A percentile compares a stretch with the other conserved stretches of the same genome.
Evolutionary conservation across 2,113 vertebrate species (phyloP).

Genomic region (Trematomus loennbergii): DNA sequence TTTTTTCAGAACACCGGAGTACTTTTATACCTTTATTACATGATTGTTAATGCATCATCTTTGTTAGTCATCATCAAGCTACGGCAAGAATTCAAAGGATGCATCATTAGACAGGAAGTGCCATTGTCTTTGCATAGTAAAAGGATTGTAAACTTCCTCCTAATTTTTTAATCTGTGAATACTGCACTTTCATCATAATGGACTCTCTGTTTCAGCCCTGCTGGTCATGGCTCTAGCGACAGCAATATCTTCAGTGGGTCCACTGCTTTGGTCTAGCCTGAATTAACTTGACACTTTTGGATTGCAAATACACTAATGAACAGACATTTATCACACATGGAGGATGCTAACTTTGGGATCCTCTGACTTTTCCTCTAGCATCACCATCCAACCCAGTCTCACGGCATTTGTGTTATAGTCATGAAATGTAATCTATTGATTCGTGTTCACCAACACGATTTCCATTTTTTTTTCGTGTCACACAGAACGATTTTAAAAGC

Average conservation of each 20-base stretch:
- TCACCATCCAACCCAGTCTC: too few species aligned
- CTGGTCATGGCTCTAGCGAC: neutral
- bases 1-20: neutral
- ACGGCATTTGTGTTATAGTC: too few species aligned
- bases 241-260: neutral
- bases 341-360: too few species aligned
- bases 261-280: neutral
- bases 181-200: neutral
- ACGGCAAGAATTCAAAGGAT: conserved; percentile 8
- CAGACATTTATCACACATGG: too few species aligned
- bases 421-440: too few species aligned
- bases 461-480: too few species aligned
- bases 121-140: conserved; percentile 41
- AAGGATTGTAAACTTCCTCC: conserved; percentile 41
- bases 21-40: conserved; percentile 3
- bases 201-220: neutral
- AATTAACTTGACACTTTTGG: neutral
- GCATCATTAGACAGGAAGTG: conserved; percentile 11
- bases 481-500: too few species aligned
- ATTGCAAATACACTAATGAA: too few species aligned
- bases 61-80: neutral
- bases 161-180: conserved; percentile 1
- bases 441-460: too few species aligned
- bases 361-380: too few species aligned
- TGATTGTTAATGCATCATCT: conserved; percentile 2